These are phyloP conservation scores for Drosophila virilis DNA, from an alignment of 1,140 invertebrate species.

Conservation along the genomic window DNA sequence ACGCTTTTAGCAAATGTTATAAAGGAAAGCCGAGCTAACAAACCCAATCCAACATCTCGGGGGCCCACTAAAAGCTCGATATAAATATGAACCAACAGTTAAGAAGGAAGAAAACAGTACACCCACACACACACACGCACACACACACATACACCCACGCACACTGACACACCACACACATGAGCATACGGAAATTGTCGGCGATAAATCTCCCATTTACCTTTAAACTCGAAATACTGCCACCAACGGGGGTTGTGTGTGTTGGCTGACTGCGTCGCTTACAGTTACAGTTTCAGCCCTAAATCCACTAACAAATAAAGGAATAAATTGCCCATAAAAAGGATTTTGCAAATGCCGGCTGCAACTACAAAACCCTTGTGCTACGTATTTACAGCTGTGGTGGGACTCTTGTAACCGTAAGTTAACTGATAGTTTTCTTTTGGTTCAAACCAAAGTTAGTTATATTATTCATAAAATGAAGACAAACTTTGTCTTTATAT, in stretches of 20 bases:
- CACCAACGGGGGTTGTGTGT: conserved; percentile 40
- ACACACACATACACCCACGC: conserved; percentile 18
- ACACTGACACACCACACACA: not conserved
- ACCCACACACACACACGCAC: conserved; percentile 16
- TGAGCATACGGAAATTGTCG: conserved; percentile 64
- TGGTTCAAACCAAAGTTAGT: conserved; percentile 16
- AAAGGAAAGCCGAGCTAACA: conserved; percentile 20
- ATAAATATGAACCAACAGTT: conserved; percentile 66
- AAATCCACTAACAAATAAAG: conserved; percentile 82
- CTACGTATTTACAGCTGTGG: conserved; percentile 67
- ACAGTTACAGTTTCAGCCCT: conserved; percentile 65
- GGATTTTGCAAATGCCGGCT: conserved; percentile 78
- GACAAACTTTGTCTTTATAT: not conserved
- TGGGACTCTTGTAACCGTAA: conserved; percentile 27
- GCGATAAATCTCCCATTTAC: conserved; percentile 79
- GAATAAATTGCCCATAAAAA: conserved; percentile 81
- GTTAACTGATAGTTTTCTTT: conserved; percentile 43
- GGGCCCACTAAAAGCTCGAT: conserved; percentile 77
- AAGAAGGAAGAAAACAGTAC: conserved; percentile 50
- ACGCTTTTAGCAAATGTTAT: conserved; percentile 49
- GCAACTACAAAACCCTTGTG: conserved; percentile 68
- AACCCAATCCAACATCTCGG: conserved; percentile 45
- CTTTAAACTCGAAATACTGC: conserved; percentile 79
- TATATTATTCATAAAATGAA: conserved; percentile 19
- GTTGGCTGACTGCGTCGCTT: conserved; percentile 41